Evolutionary conservation across 1,140 invertebrate genomes (phyloP), one percentile per base, ranked within the genome.

Genomic region (Pseudobourletiella spinata): DNA sequence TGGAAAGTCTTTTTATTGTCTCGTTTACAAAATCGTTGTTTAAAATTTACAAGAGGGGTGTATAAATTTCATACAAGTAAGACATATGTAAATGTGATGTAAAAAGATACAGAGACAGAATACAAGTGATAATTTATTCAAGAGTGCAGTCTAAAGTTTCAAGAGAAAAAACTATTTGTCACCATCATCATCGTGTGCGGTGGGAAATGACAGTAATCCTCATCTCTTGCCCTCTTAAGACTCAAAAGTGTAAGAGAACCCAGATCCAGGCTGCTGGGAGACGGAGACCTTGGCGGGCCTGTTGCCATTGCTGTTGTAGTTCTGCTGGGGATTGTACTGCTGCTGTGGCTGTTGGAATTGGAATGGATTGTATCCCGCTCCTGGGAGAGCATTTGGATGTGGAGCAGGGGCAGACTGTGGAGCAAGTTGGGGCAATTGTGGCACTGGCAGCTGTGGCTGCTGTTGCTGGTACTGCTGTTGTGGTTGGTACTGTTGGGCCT

Each of bases 331-430:
- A 39, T 63, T 50, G 6, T 15, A 18, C 18, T 60, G 57, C n/a
- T 46, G 60, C 62, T 71, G 69, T 20, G 50, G 65, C 48, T 63
- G 59, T 15, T 26, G 30, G 6, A 30, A 22, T 44, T 64, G 63
- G 18, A 57, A 55, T 43, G 57, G 56, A 16, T 51, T 30, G 25
- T 55, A 52, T n/a, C 46, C 32, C 18, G 56, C 52, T 30, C 43
- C 42, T 30, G 28, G 28, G 22, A 60, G 16, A 20, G 26, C n/a
- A 60, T 60, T 60, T 20, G 44, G 44, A 50, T 59, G 30, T 57
- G 32, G 55, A n/a, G n/a, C n/a, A n/a, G n/a, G n/a, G 39, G 25
- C 48, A 4, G 42, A n/a, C 8, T 61, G 56, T 16, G 32, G 30
- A 20, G 57, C 32, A 1, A 26, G 35, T 28, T 25, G 20, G 15